These are phyloP conservation scores for Antechinus stuartii DNA, from an alignment of 2,113 vertebrate genomes.

Conservation along the genomic window DNA sequence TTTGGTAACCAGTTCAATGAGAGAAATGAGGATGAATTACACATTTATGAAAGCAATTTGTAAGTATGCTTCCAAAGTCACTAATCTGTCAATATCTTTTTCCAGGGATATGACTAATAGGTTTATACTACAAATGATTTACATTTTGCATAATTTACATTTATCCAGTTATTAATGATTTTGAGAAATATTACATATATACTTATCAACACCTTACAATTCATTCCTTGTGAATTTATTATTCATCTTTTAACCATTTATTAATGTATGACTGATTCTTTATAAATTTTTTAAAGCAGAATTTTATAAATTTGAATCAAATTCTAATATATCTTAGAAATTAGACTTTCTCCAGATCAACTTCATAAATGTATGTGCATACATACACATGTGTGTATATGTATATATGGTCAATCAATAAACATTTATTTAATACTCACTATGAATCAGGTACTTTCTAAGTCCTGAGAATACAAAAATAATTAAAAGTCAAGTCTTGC, in stretches of 20 bases:
- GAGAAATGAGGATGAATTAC: background rate
- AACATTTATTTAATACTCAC: background rate
- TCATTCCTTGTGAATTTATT: background rate
- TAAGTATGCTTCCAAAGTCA: background rate
- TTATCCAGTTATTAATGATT: background rate
- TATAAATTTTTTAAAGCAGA: too few species aligned
- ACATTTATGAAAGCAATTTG: background rate
- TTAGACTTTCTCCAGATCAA: background rate
- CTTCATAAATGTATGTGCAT: background rate
- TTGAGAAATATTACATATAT: background rate
- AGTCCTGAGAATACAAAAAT: background rate
- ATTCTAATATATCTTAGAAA: background rate
- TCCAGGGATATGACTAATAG: background rate
- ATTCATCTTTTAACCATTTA: background rate
- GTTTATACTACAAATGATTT: background rate
- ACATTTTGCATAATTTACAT: background rate
- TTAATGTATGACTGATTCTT: background rate
- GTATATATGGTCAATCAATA: background rate
- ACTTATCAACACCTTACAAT: background rate
- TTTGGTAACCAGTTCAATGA: background rate
- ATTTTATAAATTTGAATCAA: background rate
- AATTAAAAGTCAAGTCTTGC: background rate
- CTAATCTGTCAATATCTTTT: background rate
- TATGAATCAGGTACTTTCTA: background rate
- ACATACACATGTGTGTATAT: too few species aligned